Percentiles rank a stretch among this genome's conserved stretches.
phyloP scores from a whole-genome alignment of 2,888 invertebrate species.

The Cosmia pyralina region DNA sequence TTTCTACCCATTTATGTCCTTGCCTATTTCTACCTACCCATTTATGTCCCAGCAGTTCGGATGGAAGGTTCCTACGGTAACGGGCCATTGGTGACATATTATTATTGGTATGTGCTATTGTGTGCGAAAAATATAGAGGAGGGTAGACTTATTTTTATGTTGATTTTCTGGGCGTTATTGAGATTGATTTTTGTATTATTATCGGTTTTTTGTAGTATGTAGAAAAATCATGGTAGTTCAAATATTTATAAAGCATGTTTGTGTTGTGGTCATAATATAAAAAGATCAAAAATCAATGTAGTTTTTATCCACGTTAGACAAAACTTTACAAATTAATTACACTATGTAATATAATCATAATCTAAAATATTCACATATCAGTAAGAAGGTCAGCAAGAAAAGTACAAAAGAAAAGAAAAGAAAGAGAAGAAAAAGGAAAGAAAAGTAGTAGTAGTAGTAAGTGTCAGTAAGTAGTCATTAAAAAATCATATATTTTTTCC shows the following conservation, averaged over 20 bases:
- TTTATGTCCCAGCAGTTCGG: conserved; percentile 1
- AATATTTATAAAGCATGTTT: not conserved
- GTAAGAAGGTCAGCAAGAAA: too few relatives aligned
- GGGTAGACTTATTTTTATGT: conserved; percentile 62
- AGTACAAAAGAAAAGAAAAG: too few relatives aligned
- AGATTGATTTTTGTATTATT: conserved; percentile 55
- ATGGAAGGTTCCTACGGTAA: conserved; percentile 35
- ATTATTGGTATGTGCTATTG: conserved; percentile 62
- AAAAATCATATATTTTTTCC: too few relatives aligned
- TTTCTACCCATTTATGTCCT: conserved; percentile 17
- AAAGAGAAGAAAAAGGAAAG: too few relatives aligned
- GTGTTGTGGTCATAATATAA: too few relatives aligned
- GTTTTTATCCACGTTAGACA: too few relatives aligned
- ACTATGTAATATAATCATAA: too few relatives aligned
- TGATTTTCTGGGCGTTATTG: conserved; percentile 51
- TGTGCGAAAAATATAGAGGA: conserved; percentile 57
- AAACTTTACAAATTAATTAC: too few relatives aligned
- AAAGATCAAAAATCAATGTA: too few relatives aligned
- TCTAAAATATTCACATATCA: too few relatives aligned
- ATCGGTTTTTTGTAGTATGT: not conserved
- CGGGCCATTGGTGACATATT: conserved; percentile 64
- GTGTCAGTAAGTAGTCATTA: too few relatives aligned
- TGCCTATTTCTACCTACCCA: conserved; percentile 6
- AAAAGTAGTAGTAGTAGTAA: too few relatives aligned
- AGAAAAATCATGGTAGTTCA: not conserved